Conservation (phyloP, 1,140 invertebrate species). For the Drosophila fuyamai region DNA sequence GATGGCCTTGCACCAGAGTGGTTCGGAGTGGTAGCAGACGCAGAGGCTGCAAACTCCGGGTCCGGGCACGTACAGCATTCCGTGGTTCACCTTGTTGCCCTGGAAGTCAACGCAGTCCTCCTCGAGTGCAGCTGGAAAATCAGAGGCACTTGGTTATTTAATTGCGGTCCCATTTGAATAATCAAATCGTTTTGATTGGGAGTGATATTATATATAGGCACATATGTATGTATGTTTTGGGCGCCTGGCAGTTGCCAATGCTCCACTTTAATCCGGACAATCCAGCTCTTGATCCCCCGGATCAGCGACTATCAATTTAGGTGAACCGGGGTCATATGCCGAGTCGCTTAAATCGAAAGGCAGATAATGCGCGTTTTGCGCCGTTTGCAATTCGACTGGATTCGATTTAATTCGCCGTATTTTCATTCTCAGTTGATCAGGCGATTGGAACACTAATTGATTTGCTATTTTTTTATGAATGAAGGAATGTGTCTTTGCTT, state of each 20-base stretch:
- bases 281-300: slow-evolving; percentile 22
- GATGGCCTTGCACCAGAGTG: slow-evolving; percentile 94
- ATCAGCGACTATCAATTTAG: slow-evolving; percentile 48
- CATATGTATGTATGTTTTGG: neutral
- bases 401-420: slow-evolving; percentile 6
- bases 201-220: neutral
- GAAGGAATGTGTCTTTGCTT: neutral
- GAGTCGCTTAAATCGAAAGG: neutral
- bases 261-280: slow-evolving; percentile 56
- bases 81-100: slow-evolving; percentile 90
- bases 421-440: neutral
- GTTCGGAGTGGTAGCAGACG: slow-evolving; percentile 93
- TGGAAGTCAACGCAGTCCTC: slow-evolving; percentile 93
- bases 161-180: neutral
- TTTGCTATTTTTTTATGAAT: neutral
- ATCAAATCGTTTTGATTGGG: neutral
- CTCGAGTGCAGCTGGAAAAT: slow-evolving; percentile 86
- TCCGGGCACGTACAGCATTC: slow-evolving; percentile 92
- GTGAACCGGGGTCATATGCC: slow-evolving; percentile 13
- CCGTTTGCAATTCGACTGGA: slow-evolving; percentile 6
- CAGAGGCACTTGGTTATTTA: neutral
- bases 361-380: slow-evolving; percentile 54
- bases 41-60: slow-evolving; percentile 94
- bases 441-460: neutral
- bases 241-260: neutral